Evolutionary conservation across 2,888 invertebrate genomes (phyloP).

Genomic region (Exocentrus adspersus): DNA sequence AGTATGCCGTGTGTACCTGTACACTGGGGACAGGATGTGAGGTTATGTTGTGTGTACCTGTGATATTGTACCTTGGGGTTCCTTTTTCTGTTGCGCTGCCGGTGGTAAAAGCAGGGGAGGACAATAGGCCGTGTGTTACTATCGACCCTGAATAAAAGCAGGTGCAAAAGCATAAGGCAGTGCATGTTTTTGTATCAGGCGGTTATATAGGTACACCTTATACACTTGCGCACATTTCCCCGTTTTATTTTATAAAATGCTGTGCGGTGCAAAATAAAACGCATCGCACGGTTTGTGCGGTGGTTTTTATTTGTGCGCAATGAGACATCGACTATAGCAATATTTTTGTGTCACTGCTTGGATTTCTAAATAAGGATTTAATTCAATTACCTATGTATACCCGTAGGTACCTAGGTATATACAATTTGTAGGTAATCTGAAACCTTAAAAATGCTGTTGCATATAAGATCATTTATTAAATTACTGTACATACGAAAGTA

Average conservation of each 20-base stretch:
- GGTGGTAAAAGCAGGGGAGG: conserved; percentile 25
- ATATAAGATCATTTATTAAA: neutral
- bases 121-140: conserved; percentile 18
- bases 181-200: conserved; percentile 31
- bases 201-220: conserved; percentile 10
- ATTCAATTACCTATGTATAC: too few species aligned
- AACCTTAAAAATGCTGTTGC: neutral
- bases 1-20: conserved; percentile 19
- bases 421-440: too few species aligned
- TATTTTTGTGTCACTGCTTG: too few species aligned
- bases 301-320: too few species aligned
- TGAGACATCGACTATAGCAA: too few species aligned
- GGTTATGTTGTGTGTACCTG: conserved; percentile 46
- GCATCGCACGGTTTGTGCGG: too few species aligned
- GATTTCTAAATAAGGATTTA: too few species aligned
- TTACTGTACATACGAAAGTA: neutral
- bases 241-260: conserved; percentile 24
- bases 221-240: conserved; percentile 32
- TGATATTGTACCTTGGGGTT: conserved; percentile 20
- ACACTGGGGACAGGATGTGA: conserved; percentile 42
- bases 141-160: conserved; percentile 29
- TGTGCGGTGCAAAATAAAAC: neutral
- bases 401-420: neutral
- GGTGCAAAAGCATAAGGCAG: conserved; percentile 35
- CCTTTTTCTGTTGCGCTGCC: conserved; percentile 23